phyloP scores from a whole-genome alignment of 2,888 invertebrate species.

The Diabrotica balteata region DNA sequence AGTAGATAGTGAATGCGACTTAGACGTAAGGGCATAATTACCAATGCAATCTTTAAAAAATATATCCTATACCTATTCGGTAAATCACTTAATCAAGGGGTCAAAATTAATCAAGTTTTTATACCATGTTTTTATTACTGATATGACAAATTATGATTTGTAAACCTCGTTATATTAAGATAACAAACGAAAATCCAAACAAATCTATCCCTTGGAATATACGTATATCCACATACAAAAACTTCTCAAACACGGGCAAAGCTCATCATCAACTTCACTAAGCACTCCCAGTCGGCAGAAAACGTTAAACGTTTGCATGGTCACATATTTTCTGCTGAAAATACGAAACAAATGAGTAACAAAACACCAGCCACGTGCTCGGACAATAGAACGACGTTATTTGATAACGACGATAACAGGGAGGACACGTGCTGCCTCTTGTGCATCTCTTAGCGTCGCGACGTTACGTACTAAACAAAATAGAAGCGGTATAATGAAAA shows the following conservation, averaged over 20 bases:
- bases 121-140: no score
- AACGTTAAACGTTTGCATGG: constrained; percentile 35
- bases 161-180: no score
- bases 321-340: constrained; percentile 38
- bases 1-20: no score
- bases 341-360: constrained; percentile 51
- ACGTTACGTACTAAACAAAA: constrained; percentile 44
- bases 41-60: no score
- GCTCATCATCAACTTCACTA: constrained; percentile 25
- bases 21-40: no score
- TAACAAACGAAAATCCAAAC: not conserved
- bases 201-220: not conserved
- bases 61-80: no score
- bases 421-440: constrained; percentile 45
- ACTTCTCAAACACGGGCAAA: constrained; percentile 17
- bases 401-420: constrained; percentile 41
- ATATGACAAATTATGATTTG: no score
- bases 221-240: constrained; percentile 9
- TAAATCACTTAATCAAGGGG: not conserved
- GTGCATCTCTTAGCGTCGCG: constrained; percentile 37
- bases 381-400: constrained; percentile 47
- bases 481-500: constrained; percentile 49
- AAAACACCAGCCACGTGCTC: constrained; percentile 50
- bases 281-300: constrained; percentile 9
- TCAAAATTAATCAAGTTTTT: no score